Evolutionary conservation across 2,113 vertebrate genomes (phyloP).

Genomic region (Taxidea taxus): DNA sequence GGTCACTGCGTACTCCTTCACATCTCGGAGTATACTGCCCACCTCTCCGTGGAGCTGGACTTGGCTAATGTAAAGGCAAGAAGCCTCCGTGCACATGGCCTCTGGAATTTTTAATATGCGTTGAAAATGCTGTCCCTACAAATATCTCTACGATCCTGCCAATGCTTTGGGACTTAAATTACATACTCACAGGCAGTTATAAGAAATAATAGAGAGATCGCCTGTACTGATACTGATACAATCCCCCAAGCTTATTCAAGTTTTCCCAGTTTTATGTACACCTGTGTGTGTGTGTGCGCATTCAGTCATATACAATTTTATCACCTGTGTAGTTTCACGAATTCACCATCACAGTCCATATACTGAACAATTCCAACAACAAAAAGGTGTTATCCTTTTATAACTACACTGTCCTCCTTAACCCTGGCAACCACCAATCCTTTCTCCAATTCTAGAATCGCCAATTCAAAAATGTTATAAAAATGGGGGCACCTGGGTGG

Average conservation of each 20-base stretch:
- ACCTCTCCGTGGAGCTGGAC: not conserved
- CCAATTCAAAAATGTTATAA: not conserved
- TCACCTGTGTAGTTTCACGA: not conserved
- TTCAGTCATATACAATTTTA: not conserved
- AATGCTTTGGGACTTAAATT: not conserved
- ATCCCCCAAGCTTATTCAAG: not conserved
- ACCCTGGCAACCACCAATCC: not conserved
- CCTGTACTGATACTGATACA: not conserved
- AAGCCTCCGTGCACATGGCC: not conserved
- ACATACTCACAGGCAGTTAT: not conserved
- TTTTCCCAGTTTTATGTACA: not conserved
- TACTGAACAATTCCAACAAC: not conserved
- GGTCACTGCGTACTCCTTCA: not conserved
- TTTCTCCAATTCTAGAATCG: not conserved
- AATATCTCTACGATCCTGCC: not conserved
- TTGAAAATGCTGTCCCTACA: not conserved
- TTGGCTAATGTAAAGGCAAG: not conserved
- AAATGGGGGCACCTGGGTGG: not conserved
- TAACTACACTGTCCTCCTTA: not conserved
- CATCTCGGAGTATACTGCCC: not conserved
- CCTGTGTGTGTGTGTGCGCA: not conserved
- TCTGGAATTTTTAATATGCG: not conserved
- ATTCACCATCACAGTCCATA: not conserved
- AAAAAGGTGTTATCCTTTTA: not conserved
- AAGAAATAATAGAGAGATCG: not conserved